Base-by-base conservation (phyloP, 2,888 invertebrate genomes). In the Globia sparganii region DNA sequence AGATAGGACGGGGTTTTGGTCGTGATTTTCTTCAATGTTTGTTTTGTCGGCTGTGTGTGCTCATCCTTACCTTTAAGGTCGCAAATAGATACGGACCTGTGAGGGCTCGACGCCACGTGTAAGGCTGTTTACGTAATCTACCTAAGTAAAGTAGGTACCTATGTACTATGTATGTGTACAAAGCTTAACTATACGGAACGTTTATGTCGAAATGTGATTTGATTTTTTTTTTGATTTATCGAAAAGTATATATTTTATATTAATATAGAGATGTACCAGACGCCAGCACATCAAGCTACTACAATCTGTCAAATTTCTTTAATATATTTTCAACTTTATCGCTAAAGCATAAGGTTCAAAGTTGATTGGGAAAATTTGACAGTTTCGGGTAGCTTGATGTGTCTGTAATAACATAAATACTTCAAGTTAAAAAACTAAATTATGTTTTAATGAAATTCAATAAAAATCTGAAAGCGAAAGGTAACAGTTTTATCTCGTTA, bases 1-100 rank as follows among this genome's bases (percentile, higher is more conserved):
- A 92, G 91, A 89, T 87, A 86, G 87, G 72, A 78, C 76, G 62
- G 62, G 68, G 78, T 84, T 87, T 81, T 82, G 61, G 80, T 78
- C 77, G 83, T 72, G 70, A 82, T 86, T 87, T 87, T 77, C 65
- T 65, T 68, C 53, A 53, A 53, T 80, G 78, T 87, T 87, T 86
- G 67, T 79, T 88, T 86, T 56, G 69, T 37, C 11, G 66, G 34
- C 31, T 84, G 75, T 75, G 83, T 84, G 78, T 73, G 83, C 69
- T 75, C 66, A 67, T 75, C 75, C 62, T 86, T 84, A 77, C 67
- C 75, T 77, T 62, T 59, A 72, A 71, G 71, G 72, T 75, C 34
- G 79, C 25, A 72, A 77, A 81, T 77, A 73, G 62, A 69, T 75
- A 67, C 46, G 28, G 34, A 28, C 31, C 15, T 65, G 62, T 62